A percentile compares a stretch with the other conserved stretches of the same genome.
Conservation (phyloP, 1,140 invertebrate genomes). For the Bombyx mandarina region DNA sequence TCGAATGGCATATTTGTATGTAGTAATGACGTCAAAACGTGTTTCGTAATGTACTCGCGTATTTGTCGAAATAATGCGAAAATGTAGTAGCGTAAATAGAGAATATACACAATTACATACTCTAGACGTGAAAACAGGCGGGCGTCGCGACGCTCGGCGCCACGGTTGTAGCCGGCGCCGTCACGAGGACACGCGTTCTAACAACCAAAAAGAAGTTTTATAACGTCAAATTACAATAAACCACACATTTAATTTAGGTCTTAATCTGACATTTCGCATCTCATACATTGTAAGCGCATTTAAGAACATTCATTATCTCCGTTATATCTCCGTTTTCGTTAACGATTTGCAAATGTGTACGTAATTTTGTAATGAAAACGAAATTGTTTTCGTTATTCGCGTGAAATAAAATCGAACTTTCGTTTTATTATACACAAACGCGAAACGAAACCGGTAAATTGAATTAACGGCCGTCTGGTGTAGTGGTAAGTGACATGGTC, state of each 20-base stretch:
- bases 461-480: too few relatives aligned
- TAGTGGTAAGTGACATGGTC: too few relatives aligned
- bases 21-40: conserved; percentile 19
- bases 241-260: conserved; percentile 4
- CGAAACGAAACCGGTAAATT: too few relatives aligned
- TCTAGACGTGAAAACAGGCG: conserved; percentile 43
- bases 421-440: too few relatives aligned
- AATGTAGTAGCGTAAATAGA: conserved; percentile 55
- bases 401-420: too few relatives aligned
- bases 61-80: conserved; percentile 48
- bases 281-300: too few relatives aligned
- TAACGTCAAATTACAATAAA: conserved; percentile 8
- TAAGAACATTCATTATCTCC: too few relatives aligned
- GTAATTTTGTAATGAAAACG: too few relatives aligned
- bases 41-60: conserved; percentile 23
- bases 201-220: conserved; percentile 15
- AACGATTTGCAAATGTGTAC: too few relatives aligned
- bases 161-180: conserved; percentile 28
- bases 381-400: too few relatives aligned
- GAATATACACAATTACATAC: conserved; percentile 33
- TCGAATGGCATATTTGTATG: too few relatives aligned
- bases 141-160: conserved; percentile 42
- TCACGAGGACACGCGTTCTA: conserved; percentile 25
- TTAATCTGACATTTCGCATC: neutral
- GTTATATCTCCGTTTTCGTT: too few relatives aligned